A percentile compares a stretch with the other conserved stretches of the same genome.
phyloP scores from a whole-genome alignment of 1,140 invertebrate species.

The Homarus americanus region DNA sequence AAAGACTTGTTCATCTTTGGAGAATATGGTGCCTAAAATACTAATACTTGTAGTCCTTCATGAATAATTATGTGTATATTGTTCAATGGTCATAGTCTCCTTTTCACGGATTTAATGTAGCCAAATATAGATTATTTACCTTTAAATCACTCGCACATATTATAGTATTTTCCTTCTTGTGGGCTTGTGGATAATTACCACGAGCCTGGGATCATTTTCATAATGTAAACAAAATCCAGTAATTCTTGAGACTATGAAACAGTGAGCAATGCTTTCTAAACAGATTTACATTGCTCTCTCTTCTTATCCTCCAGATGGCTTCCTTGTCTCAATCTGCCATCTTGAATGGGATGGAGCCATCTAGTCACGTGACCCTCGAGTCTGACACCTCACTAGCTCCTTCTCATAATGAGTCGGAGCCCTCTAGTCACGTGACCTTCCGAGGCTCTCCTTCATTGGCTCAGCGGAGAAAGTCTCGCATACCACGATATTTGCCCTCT shows the following conservation, averaged over 20 bases:
- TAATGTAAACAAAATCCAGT: background rate
- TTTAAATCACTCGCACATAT: background rate
- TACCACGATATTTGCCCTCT: constrained; percentile 60
- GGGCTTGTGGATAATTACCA: background rate
- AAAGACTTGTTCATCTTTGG: background rate
- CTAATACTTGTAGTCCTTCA: background rate
- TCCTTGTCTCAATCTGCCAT: constrained; percentile 58
- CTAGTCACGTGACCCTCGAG: constrained; percentile 55
- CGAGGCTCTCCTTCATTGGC: constrained; percentile 58
- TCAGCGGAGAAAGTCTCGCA: constrained; percentile 59
- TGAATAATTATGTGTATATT: background rate
- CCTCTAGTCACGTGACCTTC: constrained; percentile 41
- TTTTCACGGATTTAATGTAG: background rate
- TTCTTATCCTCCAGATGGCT: constrained; percentile 67
- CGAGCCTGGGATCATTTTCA: background rate
- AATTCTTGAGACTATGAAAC: background rate
- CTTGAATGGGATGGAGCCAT: constrained; percentile 63
- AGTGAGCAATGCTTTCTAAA: constrained; percentile 2
- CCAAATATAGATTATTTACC: background rate
- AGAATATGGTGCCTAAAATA: background rate
- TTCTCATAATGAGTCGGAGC: constrained; percentile 30
- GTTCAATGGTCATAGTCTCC: background rate
- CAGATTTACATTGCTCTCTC: constrained; percentile 50
- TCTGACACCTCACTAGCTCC: constrained; percentile 53
- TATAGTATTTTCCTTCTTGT: too few species aligned